Evolutionary conservation across 2,797 vertebrate genomes (phyloP).

Genomic region (Pipistrellus pipistrellus): DNA sequence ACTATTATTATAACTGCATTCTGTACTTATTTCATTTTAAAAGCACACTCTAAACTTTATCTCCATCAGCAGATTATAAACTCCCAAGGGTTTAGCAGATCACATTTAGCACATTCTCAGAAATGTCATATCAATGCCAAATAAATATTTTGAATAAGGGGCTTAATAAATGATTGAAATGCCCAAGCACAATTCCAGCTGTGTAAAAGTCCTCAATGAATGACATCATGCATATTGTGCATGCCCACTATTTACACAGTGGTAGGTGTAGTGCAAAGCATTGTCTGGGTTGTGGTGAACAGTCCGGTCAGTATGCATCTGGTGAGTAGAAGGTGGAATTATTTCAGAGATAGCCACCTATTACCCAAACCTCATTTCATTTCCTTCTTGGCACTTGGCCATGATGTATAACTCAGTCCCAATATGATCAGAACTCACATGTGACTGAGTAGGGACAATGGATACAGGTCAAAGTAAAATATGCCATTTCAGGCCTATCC

Average conservation of each 20-base stretch:
- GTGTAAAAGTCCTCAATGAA: neutral
- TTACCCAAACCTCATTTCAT: constrained; percentile 5
- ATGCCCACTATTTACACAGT: neutral
- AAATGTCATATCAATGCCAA: neutral
- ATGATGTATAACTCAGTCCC: neutral
- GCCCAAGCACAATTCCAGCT: neutral
- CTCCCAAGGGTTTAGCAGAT: neutral
- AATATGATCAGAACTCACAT: neutral
- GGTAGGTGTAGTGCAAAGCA: neutral
- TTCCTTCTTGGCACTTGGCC: neutral
- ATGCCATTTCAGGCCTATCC: neutral
- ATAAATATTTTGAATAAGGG: constrained; percentile 11
- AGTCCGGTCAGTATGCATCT: neutral
- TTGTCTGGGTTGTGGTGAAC: neutral
- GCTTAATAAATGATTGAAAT: neutral
- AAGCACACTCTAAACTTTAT: neutral
- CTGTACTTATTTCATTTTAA: neutral
- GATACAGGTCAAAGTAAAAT: neutral
- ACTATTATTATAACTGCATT: neutral
- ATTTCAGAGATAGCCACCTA: neutral
- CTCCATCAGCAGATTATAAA: neutral
- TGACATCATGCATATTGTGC: neutral
- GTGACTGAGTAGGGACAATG: neutral
- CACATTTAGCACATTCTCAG: neutral
- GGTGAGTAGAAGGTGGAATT: neutral